Conservation (phyloP, 2,113 vertebrate genomes). For the Irena cyanogastra region DNA sequence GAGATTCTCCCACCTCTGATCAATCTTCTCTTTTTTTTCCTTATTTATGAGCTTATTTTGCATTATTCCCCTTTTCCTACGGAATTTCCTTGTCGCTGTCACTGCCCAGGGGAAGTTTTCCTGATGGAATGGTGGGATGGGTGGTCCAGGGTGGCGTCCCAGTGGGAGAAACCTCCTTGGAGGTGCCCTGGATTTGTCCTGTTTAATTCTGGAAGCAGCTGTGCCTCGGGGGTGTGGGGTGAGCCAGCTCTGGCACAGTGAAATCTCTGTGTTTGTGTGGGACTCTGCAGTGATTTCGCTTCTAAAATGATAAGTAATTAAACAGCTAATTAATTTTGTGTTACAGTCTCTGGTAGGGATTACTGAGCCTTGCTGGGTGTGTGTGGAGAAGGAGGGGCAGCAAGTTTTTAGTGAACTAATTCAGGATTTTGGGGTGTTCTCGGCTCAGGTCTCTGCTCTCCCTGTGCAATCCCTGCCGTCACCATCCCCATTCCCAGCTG, state of each 20-base stretch:
- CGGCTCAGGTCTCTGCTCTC: background rate
- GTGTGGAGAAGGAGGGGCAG: background rate
- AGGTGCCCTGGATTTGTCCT: background rate
- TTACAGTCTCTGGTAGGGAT: background rate
- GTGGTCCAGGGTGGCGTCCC: background rate
- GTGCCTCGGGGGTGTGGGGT: background rate
- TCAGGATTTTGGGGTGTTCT: background rate
- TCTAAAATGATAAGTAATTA: background rate
- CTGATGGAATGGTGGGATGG: background rate
- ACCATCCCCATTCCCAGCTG: rapidly evolving
- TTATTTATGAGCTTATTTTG: background rate
- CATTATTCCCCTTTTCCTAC: background rate
- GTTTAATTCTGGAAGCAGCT: background rate
- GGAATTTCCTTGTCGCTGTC: background rate
- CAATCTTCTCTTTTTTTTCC: too few relatives aligned
- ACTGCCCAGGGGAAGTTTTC: background rate
- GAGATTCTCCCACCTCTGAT: background rate
- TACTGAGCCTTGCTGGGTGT: background rate
- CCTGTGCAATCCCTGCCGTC: background rate
- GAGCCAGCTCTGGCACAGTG: background rate
- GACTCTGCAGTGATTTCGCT: background rate
- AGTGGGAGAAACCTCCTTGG: background rate
- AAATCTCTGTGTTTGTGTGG: background rate
- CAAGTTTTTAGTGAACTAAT: background rate
- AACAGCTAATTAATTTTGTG: background rate